A percentile compares a stretch with the other conserved stretches of the same genome.
Evolutionary conservation across 1,140 invertebrate genomes (phyloP).

Genomic region (Aphelinus certus): DNA sequence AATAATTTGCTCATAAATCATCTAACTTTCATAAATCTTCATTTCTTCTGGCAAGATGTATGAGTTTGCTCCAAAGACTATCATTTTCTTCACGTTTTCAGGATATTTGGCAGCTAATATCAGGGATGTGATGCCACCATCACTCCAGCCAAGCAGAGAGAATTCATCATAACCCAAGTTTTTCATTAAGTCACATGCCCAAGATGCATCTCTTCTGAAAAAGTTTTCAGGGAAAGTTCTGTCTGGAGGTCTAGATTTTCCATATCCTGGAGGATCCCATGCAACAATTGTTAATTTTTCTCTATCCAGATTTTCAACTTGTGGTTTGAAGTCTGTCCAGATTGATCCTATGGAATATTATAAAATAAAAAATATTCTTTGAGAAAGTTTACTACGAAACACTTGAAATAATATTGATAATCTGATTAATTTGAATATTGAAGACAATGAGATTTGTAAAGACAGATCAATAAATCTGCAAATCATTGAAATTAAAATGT

Average conservation of each 20-base stretch:
- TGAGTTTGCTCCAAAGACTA: constrained; percentile 82
- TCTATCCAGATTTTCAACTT: constrained; percentile 75
- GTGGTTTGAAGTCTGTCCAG: constrained; percentile 84
- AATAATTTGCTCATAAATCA: background rate
- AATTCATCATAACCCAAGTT: constrained; percentile 74
- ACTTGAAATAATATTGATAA: background rate
- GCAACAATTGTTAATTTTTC: constrained; percentile 80
- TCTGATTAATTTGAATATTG: background rate
- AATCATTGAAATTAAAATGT: background rate
- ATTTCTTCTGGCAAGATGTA: constrained; percentile 77
- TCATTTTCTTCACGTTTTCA: constrained; percentile 74
- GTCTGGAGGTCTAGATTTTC: constrained; percentile 81
- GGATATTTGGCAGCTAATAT: constrained; percentile 78
- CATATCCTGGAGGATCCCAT: constrained; percentile 91
- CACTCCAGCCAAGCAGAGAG: constrained; percentile 88
- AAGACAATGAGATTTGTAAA: background rate
- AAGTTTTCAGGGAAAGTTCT: constrained; percentile 77
- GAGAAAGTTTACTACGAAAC: constrained; percentile 82
- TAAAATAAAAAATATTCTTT: constrained; percentile 62
- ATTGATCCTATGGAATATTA: constrained; percentile 67
- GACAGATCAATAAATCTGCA: background rate
- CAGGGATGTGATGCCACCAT: constrained; percentile 84
- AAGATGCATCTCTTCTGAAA: constrained; percentile 78
- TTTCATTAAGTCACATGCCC: constrained; percentile 78
- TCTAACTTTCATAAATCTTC: constrained; percentile 70